Conservation (phyloP, 2,113 vertebrate species). For the Heterochromis multidens region DNA sequence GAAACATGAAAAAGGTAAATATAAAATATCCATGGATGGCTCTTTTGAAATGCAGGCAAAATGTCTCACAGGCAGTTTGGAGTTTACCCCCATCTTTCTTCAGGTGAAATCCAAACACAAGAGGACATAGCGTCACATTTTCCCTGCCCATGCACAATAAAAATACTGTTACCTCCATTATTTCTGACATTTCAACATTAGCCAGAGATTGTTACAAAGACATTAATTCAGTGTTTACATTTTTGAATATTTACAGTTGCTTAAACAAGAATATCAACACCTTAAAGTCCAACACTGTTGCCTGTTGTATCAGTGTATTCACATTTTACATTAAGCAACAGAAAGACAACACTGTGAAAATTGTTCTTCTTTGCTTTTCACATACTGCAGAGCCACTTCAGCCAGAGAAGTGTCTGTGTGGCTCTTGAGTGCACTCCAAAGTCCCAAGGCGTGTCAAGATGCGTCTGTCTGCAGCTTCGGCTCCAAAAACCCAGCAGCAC, state of each 20-base stretch:
- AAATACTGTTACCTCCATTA: neutral
- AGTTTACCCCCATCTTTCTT: neutral
- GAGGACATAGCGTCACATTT: neutral
- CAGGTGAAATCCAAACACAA: neutral
- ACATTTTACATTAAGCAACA: slow-evolving; percentile 38
- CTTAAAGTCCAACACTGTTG: slow-evolving; percentile 29
- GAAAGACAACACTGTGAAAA: slow-evolving; percentile 6
- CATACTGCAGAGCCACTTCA: slow-evolving; percentile 5
- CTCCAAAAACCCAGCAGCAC: neutral
- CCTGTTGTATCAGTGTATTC: slow-evolving; percentile 25
- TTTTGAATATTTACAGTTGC: slow-evolving; percentile 61
- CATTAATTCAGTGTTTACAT: slow-evolving; percentile 57
- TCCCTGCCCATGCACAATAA: neutral
- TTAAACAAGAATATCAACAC: slow-evolving; percentile 38
- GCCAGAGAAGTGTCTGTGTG: neutral
- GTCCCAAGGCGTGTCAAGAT: slow-evolving; percentile 33
- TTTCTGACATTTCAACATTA: slow-evolving; percentile 16
- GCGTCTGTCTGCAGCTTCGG: neutral
- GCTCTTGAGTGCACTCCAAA: slow-evolving; percentile 23
- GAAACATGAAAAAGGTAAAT: neutral
- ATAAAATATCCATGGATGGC: neutral
- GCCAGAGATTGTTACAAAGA: slow-evolving; percentile 59
- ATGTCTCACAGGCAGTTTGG: neutral
- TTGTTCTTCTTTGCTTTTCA: neutral
- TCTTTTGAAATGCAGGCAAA: neutral